These are phyloP conservation scores for Coecobrya sp. DNA, from an alignment of 2,888 invertebrate species.

Conservation along the genomic window DNA sequence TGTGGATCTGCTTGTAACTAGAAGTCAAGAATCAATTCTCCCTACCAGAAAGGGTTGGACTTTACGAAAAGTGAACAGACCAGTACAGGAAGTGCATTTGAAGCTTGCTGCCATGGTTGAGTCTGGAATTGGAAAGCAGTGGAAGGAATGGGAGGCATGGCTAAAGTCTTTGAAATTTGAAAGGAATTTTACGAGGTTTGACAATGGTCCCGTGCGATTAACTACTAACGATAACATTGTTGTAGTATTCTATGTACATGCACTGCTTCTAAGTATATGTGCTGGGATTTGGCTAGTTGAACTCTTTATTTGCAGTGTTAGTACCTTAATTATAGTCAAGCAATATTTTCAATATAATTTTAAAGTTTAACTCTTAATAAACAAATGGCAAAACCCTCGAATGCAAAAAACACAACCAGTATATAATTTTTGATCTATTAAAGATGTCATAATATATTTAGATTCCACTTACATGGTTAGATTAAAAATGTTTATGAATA, in stretches of 20 bases:
- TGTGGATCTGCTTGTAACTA: neutral
- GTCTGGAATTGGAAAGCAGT: neutral
- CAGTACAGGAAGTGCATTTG: neutral
- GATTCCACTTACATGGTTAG: too few species aligned
- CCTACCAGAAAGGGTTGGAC: constrained; percentile 13
- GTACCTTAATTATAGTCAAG: too few species aligned
- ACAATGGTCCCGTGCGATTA: neutral
- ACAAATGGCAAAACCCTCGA: too few species aligned
- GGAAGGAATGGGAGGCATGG: neutral
- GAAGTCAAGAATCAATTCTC: neutral
- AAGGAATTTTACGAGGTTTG: neutral
- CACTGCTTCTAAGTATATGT: too few species aligned
- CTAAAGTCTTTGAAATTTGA: neutral
- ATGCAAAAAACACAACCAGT: too few species aligned
- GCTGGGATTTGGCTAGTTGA: too few species aligned
- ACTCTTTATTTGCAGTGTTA: too few species aligned
- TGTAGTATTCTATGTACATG: constrained; percentile 30
- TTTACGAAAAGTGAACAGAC: neutral
- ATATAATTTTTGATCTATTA: too few species aligned
- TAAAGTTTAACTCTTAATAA: too few species aligned
- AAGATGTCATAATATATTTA: too few species aligned
- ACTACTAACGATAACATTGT: constrained; percentile 13
- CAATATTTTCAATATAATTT: too few species aligned
- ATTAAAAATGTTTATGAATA: too few species aligned
- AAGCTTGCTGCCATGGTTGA: neutral